Base-by-base conservation (phyloP, 2,888 invertebrate genomes). In the Plutella xylostella region DNA sequence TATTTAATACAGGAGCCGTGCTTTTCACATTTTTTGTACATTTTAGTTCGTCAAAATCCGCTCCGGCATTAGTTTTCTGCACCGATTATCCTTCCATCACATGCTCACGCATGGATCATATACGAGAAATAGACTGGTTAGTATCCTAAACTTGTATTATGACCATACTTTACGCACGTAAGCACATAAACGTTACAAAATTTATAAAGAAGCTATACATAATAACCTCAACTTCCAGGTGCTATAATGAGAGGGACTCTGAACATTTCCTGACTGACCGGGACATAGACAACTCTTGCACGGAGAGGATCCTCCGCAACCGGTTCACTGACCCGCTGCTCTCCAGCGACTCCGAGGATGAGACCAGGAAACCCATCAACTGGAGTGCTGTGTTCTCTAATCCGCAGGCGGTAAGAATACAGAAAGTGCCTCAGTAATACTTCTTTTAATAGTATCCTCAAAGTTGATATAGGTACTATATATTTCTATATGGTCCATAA, bases 91-190 rank as follows among this genome's bases (percentile, higher is more conserved):
- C n/a, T n/a, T n/a, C n/a, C n/a, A n/a, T n/a, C n/a, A n/a, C n/a
- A n/a, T n/a, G n/a, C n/a, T n/a, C n/a, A n/a, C n/a, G n/a, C n/a
- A 39, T 75, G 74, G 74, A 75, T 45, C 71, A 72, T 45, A 65
- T 73, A 46, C 55, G 56, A 18, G 68, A 68, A 45, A 62, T 59
- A 49, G 73, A 76, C 51, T 74, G 74, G 74, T 71, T 57, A 57
- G 60, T 25, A 30, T 31, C 11, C 9, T 12, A 17, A 19, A 9
- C 17, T 3, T 9, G 2, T 17, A 9, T 9, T 3, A 11, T 34
- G 9, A 34, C 9, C 37, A 19, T 37, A 2, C 4, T 2, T 25
- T 17, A 39, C 28, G 21, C 12, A 14, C n/a, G 12, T 33, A 33
- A 14, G 14, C 7, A 14, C n/a, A 3, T 15, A 1, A 33, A 12